These are phyloP conservation scores for Pipistrellus kuhlii DNA, from an alignment of 2,797 vertebrate species.

Conservation along the genomic window DNA sequence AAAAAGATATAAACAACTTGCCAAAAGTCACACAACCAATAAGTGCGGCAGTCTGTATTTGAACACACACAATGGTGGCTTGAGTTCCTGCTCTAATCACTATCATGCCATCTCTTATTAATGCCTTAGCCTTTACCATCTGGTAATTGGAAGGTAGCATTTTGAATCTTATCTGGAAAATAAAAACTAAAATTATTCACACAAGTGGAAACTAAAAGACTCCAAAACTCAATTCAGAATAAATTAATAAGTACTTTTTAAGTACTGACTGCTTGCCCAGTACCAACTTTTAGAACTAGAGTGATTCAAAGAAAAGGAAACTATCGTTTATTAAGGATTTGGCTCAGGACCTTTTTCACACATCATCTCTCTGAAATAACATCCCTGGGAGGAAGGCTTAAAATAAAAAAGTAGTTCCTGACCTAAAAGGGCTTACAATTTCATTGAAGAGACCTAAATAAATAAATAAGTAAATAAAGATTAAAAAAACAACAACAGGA, in stretches of 20 bases:
- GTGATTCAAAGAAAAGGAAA: slow-evolving; percentile 41
- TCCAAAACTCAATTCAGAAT: slow-evolving; percentile 32
- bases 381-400: background rate
- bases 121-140: background rate
- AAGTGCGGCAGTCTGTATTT: background rate
- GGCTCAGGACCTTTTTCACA: background rate
- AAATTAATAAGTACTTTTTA: slow-evolving; percentile 37
- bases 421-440: slow-evolving; percentile 56
- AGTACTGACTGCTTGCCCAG: background rate
- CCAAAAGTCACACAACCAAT: slow-evolving; percentile 25
- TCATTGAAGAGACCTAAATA: slow-evolving; percentile 46
- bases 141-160: slow-evolving; percentile 26
- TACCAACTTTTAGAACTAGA: slow-evolving; percentile 19
- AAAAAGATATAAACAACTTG: slow-evolving; percentile 5
- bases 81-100: background rate
- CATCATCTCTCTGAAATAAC: slow-evolving; percentile 19
- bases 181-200: slow-evolving; percentile 38
- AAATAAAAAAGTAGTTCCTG: slow-evolving; percentile 49
- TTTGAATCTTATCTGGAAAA: slow-evolving; percentile 38
- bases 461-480: too few species aligned
- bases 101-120: background rate
- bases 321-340: slow-evolving; percentile 4
- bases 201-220: slow-evolving; percentile 43
- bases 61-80: background rate
- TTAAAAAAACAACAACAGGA: background rate